These are phyloP conservation scores for Dynastes grantii DNA, from an alignment of 2,888 invertebrate genomes.

Conservation along the genomic window DNA sequence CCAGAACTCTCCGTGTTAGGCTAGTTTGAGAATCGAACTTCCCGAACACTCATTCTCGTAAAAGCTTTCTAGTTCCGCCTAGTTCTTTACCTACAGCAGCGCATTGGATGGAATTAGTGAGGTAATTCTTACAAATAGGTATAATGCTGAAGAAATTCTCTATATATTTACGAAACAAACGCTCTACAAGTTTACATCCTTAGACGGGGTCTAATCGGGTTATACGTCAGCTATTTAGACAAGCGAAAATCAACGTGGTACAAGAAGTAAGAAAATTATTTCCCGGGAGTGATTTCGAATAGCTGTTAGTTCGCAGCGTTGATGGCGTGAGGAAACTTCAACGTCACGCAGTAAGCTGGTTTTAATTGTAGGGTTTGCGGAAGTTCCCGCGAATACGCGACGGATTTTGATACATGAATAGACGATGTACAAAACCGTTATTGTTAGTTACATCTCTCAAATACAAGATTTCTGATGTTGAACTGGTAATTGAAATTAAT, in stretches of 20 bases:
- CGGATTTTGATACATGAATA: too few relatives aligned
- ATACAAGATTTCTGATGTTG: too few relatives aligned
- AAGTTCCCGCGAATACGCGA: too few relatives aligned
- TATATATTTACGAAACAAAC: too few relatives aligned
- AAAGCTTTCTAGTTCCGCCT: conserved; percentile 23
- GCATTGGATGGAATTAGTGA: not conserved
- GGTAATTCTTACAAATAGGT: not conserved
- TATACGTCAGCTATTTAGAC: too few relatives aligned
- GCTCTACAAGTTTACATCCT: too few relatives aligned
- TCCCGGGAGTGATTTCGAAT: conserved; percentile 14
- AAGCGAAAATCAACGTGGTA: not conserved
- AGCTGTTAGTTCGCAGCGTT: not conserved
- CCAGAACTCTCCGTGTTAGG: conserved; percentile 17
- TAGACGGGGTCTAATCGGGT: too few relatives aligned
- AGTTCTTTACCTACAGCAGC: not conserved
- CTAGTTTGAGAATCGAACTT: conserved; percentile 45
- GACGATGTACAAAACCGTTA: too few relatives aligned
- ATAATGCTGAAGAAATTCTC: not conserved
- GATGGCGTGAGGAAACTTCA: conserved; percentile 8
- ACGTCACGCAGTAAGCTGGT: too few relatives aligned
- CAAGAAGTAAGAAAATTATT: not conserved
- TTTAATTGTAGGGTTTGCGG: too few relatives aligned
- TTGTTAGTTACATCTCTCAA: too few relatives aligned
- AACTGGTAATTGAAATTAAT: too few relatives aligned
- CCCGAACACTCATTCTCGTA: conserved; percentile 31